Evolutionary conservation across 2,797 vertebrate species (phyloP).

Genomic region (Melanotaenia parkinsoni): DNA sequence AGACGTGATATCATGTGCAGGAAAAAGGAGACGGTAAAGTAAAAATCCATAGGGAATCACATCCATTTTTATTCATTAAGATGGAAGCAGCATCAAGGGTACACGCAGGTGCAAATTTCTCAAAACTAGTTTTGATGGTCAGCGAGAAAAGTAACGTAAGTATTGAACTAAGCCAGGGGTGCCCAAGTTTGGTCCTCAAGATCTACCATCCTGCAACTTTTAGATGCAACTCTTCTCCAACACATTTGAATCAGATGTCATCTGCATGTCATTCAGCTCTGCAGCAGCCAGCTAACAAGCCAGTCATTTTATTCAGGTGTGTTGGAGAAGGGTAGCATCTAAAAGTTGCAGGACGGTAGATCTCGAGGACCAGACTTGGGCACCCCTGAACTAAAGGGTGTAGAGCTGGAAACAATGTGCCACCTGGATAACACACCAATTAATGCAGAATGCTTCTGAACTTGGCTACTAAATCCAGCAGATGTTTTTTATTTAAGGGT

Average conservation of each 20-base stretch:
- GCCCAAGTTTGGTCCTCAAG: no score
- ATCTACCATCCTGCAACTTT: no score
- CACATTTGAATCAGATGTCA: no score
- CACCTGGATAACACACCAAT: neutral
- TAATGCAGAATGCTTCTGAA: slow-evolving; percentile 41
- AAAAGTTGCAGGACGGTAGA: no score
- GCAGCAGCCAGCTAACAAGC: no score
- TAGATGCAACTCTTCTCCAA: no score
- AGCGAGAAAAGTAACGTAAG: slow-evolving; percentile 27
- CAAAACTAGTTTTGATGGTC: slow-evolving; percentile 17
- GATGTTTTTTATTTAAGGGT: slow-evolving; percentile 71
- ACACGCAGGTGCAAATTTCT: slow-evolving; percentile 49
- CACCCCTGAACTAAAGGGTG: slow-evolving; percentile 26
- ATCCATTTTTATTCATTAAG: slow-evolving; percentile 47
- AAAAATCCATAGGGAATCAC: slow-evolving; percentile 36
- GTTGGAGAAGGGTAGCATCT: no score
- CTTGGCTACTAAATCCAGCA: slow-evolving; percentile 67
- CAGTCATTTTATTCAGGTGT: no score
- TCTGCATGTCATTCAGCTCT: no score
- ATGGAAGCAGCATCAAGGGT: slow-evolving; percentile 6
- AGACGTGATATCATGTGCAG: slow-evolving; percentile 18
- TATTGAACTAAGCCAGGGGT: no score
- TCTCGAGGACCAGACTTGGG: no score
- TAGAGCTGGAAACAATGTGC: slow-evolving; percentile 64
- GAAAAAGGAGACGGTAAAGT: slow-evolving; percentile 1